A percentile compares a stretch with the other conserved stretches of the same genome.
Conservation (phyloP, 2,888 invertebrate species). For the Spatulosminthurus flaviceps region DNA sequence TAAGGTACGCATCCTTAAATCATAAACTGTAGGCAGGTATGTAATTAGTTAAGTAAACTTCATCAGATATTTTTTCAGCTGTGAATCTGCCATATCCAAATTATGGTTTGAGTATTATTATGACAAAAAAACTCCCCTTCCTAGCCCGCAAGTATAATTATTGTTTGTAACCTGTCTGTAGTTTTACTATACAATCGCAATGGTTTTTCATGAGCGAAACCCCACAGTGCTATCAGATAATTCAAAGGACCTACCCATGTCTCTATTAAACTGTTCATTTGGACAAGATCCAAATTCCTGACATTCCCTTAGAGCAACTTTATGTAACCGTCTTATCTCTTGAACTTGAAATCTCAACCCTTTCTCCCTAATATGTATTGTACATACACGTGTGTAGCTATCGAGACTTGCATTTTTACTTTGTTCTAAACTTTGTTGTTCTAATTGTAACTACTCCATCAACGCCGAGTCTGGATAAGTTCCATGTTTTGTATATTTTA, state of each 20-base stretch:
- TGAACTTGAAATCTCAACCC: not conserved
- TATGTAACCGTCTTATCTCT: not conserved
- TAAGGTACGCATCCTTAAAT: too few relatives aligned
- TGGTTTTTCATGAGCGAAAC: not conserved
- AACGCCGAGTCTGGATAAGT: not conserved
- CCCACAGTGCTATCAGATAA: not conserved
- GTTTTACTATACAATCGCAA: too few relatives aligned
- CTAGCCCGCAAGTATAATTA: too few relatives aligned
- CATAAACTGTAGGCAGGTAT: too few relatives aligned
- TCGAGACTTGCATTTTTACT: not conserved
- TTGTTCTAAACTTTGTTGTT: not conserved
- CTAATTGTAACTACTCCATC: slow-evolving; percentile 8
- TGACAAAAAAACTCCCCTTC: too few relatives aligned
- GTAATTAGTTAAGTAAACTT: too few relatives aligned
- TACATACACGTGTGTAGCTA: not conserved
- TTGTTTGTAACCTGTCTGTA: too few relatives aligned
- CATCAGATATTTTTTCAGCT: too few relatives aligned
- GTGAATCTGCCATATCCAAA: too few relatives aligned
- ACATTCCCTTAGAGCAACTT: not conserved
- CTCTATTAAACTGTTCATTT: not conserved
- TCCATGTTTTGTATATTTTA: slow-evolving; percentile 2
- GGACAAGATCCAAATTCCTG: not conserved
- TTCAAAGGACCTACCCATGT: not conserved
- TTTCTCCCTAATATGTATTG: not conserved
- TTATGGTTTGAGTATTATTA: too few relatives aligned